Percentiles rank a stretch among this genome's conserved stretches.
phyloP scores from a whole-genome alignment of 2,888 invertebrate genomes.

The Calameuta idolon region DNA sequence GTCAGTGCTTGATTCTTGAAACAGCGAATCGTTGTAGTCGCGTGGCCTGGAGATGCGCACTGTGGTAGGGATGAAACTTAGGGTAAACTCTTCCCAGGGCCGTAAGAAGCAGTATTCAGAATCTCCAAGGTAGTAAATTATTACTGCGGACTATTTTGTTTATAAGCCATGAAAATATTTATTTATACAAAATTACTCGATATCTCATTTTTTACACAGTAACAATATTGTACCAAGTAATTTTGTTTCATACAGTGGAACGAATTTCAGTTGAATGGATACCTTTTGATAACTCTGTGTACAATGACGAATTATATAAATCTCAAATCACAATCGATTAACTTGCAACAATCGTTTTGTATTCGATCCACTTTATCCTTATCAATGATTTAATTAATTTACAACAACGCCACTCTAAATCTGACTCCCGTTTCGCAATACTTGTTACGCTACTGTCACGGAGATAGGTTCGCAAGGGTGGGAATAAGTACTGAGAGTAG shows the following conservation, averaged over 20 bases:
- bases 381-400: neutral
- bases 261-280: neutral
- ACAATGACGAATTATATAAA: neutral
- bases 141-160: neutral
- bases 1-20: constrained; percentile 41
- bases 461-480: neutral
- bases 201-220: neutral
- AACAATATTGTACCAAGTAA: neutral
- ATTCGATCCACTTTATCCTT: neutral
- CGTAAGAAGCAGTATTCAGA: neutral
- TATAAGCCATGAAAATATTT: neutral
- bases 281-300: too few relatives aligned
- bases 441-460: neutral
- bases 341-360: neutral
- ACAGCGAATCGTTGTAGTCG: constrained; percentile 15
- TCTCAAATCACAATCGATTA: neutral
- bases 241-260: neutral
- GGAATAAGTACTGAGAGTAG: neutral
- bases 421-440: neutral
- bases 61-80: neutral
- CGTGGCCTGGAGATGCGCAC: neutral
- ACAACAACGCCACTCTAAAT: neutral
- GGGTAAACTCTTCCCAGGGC: neutral
- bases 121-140: neutral
- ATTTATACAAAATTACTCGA: neutral